These are phyloP conservation scores for Aethina tumida DNA, from an alignment of 1,140 invertebrate genomes.

Conservation along the genomic window DNA sequence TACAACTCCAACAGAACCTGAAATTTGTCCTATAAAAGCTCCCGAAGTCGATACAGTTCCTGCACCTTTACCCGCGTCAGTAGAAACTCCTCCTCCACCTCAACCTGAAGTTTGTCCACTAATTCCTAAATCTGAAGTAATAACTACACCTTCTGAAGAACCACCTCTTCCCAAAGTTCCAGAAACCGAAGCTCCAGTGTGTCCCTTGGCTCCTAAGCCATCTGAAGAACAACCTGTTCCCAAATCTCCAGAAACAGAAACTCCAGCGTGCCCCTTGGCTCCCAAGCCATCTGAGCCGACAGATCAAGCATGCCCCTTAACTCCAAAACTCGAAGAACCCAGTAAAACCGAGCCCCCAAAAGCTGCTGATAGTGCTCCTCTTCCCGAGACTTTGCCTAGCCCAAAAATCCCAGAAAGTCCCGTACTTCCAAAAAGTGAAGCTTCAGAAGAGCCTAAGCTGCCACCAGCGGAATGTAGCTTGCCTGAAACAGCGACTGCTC, in stretches of 20 bases:
- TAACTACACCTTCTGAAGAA: neutral
- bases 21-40: neutral
- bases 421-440: too few relatives aligned
- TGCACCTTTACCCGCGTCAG: neutral
- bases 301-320: too few relatives aligned
- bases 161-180: neutral
- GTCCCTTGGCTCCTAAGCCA: slow-evolving; percentile 19
- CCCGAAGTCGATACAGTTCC: neutral
- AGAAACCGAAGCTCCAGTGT: slow-evolving; percentile 13
- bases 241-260: slow-evolving; percentile 14
- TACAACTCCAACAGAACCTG: neutral
- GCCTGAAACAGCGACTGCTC: slow-evolving; percentile 21
- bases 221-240: slow-evolving; percentile 23
- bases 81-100: slow-evolving; percentile 1
- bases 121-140: slow-evolving; percentile 10
- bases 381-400: too few relatives aligned
- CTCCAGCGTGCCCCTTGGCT: too few relatives aligned
- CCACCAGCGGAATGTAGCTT: too few relatives aligned
- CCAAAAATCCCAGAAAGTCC: too few relatives aligned
- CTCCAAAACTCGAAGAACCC: too few relatives aligned
- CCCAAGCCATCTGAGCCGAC: neutral
- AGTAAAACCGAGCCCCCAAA: too few relatives aligned
- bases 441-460: too few relatives aligned
- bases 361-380: too few relatives aligned
- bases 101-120: slow-evolving; percentile 6